Base-by-base conservation (phyloP, 2,113 vertebrate genomes). In the Oreochromis spilurus region DNA sequence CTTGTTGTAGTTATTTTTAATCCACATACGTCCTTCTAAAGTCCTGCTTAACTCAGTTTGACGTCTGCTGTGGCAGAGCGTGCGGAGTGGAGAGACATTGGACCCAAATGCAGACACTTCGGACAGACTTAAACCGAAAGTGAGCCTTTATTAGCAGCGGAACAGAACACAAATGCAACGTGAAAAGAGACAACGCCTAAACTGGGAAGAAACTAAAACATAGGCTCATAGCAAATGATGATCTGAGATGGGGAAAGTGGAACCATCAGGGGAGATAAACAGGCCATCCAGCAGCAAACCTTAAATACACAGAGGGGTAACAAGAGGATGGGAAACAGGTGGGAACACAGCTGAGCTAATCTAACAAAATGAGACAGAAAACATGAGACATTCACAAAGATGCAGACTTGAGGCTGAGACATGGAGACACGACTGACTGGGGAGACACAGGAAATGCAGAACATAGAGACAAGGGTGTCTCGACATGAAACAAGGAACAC, bases 191-290 rank as follows among this genome's bases (percentile, higher is more conserved):
- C 60, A 38, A 65, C 5, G 19, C 60, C 31, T n/a, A 65, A 65
- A 65, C 58, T 62, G 31, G 58, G 31, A 36, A 62, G 31, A 62
- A 62, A 62, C 31, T 7, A 62, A 62, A 62, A 62, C 58, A 11
- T 62, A 7, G 31, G 60, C 60, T 36, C 0, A 36, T 38, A 38
- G 31, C 5, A 65, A 65, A 65, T 12, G 1, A 0, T 2, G 1
- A 12, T 1, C 4, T 0, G 60, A 7, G 1, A 65, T 2, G 58
- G 17, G 60, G 9, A n/a, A 7, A 4, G 17, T 65, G 36, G 31
- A 65, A 36, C 31, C 17, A 36, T n/a, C 31, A n/a, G 2, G 2
- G 9, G 31, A 65, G 60, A 38, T 65, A 38, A 31, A 36, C 60
- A 65, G 31, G n/a, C 31, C 10, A 38, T 12, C 6, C 6, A 65